phyloP scores from a whole-genome alignment of 1,140 invertebrate genomes.

The Vollenhovia emeryi region DNA sequence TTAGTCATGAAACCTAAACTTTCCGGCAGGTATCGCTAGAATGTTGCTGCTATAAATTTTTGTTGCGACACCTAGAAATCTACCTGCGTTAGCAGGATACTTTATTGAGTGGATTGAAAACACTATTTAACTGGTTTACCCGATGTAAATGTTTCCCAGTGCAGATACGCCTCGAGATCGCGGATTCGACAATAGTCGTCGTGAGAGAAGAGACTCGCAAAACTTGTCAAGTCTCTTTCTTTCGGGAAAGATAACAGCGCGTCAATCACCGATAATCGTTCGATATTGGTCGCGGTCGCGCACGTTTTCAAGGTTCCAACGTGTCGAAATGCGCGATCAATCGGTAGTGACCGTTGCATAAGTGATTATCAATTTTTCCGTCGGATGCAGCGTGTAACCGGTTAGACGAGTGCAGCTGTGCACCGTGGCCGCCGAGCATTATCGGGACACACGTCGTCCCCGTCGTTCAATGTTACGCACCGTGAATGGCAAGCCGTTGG shows the following conservation, averaged over 20 bases:
- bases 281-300: not conserved
- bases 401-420: slow-evolving; percentile 26
- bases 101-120: too few relatives aligned
- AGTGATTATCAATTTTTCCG: slow-evolving; percentile 41
- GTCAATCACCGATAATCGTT: not conserved
- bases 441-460: not conserved
- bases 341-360: slow-evolving; percentile 8
- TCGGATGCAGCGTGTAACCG: slow-evolving; percentile 20
- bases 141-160: too few relatives aligned
- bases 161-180: not conserved
- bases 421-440: not conserved
- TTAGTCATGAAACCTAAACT: too few relatives aligned
- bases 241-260: not conserved
- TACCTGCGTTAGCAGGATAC: too few relatives aligned
- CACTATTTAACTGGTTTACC: too few relatives aligned
- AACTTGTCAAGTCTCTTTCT: not conserved
- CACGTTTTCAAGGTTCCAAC: not conserved
- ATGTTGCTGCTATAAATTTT: too few relatives aligned
- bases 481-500: slow-evolving; percentile 19
- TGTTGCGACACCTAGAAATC: too few relatives aligned
- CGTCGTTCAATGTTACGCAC: not conserved
- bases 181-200: not conserved
- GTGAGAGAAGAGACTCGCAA: not conserved
- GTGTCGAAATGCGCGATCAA: not conserved
- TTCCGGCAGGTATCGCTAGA: too few relatives aligned